A percentile compares a stretch with the other conserved stretches of the same genome.
Conservation (phyloP, 2,797 vertebrate genomes). For the Acanthopagrus latus region DNA sequence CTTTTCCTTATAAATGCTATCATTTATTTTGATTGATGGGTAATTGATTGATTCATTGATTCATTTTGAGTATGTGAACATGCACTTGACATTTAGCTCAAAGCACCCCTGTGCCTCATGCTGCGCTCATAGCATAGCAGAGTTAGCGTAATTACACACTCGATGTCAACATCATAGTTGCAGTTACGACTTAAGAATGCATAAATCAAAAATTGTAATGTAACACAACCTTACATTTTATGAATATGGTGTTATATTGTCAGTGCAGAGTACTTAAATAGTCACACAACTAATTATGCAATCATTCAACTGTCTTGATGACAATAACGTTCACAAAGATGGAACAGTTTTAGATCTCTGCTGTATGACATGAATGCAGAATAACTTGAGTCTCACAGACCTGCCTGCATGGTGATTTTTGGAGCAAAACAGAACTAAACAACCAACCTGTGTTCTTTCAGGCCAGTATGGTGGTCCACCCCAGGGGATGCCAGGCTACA, state of each 20-base stretch:
- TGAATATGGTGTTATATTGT: neutral
- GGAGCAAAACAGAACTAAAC: neutral
- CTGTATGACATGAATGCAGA: neutral
- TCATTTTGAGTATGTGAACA: too few species aligned
- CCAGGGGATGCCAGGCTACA: slow-evolving; percentile 93
- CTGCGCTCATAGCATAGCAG: neutral
- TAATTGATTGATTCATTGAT: too few species aligned
- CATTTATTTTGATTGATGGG: too few species aligned
- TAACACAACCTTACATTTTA: neutral
- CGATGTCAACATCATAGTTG: too few species aligned
- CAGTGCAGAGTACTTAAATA: neutral
- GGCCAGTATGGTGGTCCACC: slow-evolving; percentile 93
- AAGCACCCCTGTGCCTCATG: neutral
- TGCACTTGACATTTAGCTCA: neutral
- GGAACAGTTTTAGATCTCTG: neutral
- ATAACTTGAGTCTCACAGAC: neutral
- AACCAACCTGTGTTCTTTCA: slow-evolving; percentile 65
- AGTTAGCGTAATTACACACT: neutral
- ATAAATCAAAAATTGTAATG: too few species aligned
- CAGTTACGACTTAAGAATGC: too few species aligned
- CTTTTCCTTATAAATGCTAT: neutral
- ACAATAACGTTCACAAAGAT: neutral
- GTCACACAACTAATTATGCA: neutral
- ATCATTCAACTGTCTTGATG: neutral
- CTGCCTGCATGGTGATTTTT: neutral